Evolutionary conservation across 2,888 invertebrate species (phyloP).

Genomic region (Camptogramma bilineatum): DNA sequence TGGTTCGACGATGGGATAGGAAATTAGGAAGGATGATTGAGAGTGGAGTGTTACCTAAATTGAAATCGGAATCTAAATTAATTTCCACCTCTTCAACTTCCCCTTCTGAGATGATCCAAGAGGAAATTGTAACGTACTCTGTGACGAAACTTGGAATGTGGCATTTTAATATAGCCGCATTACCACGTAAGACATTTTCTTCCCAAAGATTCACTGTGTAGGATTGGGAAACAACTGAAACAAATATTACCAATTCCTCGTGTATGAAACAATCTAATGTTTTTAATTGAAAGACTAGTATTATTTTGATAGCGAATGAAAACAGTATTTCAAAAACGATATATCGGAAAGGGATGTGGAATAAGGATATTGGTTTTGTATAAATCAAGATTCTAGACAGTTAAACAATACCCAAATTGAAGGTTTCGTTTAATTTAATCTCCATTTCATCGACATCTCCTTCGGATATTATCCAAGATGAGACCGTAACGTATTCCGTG

Average conservation of each 20-base stretch:
- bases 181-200: conserved; percentile 95
- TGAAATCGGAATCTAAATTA: conserved; percentile 73
- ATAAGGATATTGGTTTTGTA: conserved; percentile 27
- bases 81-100: conserved; percentile 85
- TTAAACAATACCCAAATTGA: conserved; percentile 66
- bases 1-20: conserved; percentile 10
- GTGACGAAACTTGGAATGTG: conserved; percentile 97
- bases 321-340: neutral
- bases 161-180: conserved; percentile 96
- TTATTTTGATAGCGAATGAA: neutral
- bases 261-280: neutral
- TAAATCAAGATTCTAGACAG: neutral
- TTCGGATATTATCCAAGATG: conserved; percentile 93
- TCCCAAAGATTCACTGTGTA: conserved; percentile 97
- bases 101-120: conserved; percentile 91
- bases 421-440: conserved; percentile 69
- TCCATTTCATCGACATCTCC: conserved; percentile 85
- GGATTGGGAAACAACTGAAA: conserved; percentile 94
- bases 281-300: neutral
- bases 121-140: conserved; percentile 94
- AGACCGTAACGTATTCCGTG: conserved; percentile 94
- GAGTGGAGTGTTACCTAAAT: conserved; percentile 66
- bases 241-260: conserved; percentile 33
- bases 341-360: conserved; percentile 31
- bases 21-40: conserved; percentile 31